Conservation (phyloP, 2,797 vertebrate genomes). For the Triplophysa bombifrons region DNA sequence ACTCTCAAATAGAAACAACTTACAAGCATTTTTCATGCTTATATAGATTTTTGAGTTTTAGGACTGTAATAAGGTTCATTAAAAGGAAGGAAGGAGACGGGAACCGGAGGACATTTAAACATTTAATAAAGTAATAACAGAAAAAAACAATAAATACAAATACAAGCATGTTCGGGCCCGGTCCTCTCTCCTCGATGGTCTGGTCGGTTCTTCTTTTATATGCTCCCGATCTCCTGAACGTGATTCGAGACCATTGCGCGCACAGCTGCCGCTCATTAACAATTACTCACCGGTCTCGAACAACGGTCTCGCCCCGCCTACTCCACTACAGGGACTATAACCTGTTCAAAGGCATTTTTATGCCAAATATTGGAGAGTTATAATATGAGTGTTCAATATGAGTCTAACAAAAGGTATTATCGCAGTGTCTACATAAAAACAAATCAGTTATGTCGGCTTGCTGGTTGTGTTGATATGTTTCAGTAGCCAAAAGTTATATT, state of each 20-base stretch:
- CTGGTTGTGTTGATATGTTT: slow-evolving; percentile 32
- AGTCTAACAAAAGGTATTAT: neutral
- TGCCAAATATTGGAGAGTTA: neutral
- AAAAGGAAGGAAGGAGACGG: too few relatives aligned
- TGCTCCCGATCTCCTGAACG: too few relatives aligned
- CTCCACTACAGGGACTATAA: neutral
- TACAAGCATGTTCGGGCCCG: too few relatives aligned
- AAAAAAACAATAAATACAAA: too few relatives aligned
- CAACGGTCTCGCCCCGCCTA: too few relatives aligned
- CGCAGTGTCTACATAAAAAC: neutral
- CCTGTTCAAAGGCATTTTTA: neutral
- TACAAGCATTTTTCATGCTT: neutral
- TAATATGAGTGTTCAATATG: neutral
- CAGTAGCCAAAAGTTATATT: slow-evolving; percentile 71
- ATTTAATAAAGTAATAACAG: too few relatives aligned
- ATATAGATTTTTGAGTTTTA: neutral
- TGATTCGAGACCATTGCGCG: too few relatives aligned
- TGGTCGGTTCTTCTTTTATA: too few relatives aligned
- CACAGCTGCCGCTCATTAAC: too few relatives aligned
- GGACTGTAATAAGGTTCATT: neutral
- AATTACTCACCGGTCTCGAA: too few relatives aligned
- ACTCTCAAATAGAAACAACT: neutral
- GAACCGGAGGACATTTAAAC: too few relatives aligned
- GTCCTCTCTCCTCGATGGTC: too few relatives aligned
- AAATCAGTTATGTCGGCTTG: neutral